Base-by-base conservation (phyloP, 2,888 invertebrate genomes). In the Hirtodrosophila duncani region DNA sequence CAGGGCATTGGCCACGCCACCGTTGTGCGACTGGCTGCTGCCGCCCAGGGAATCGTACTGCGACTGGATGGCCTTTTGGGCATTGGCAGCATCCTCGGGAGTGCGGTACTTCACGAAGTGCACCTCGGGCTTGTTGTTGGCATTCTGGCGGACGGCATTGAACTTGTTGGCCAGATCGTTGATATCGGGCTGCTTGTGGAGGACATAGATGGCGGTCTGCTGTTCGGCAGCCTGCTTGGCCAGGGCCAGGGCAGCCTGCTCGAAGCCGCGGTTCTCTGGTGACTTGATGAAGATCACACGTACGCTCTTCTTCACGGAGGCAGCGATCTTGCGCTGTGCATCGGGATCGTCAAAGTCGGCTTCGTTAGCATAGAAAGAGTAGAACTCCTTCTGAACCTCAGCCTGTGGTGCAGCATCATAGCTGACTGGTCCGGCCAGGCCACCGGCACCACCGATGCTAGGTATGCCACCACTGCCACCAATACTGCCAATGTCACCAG, bases 51-150 rank as follows among this genome's bases (percentile, higher is more conserved):
- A 53, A 29, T 82, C 81, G 38, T 83, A 82, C 43, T 83, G 82
- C 16, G 59, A 52, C 59, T 83, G 82, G 30, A 84, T 84, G 23
- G 71, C 67, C 3, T 58, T 53, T 44, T 82, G 82, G 3, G 84
- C 83, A 30, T 81, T 75, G 31, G 53, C 66, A 14, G 84, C 83
- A 52, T 83, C 84, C 56, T 77, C 74, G 2, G 67, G 67, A 0
- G 82, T 83, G 37, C 82, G 80, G 34, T 83, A 83, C 60, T 83
- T 83, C 41, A 83, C 80, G 20, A 82, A 82, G 48, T 81, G 81
- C n/a, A 82, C 81, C 42, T 81, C 81, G 3, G 81, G 81, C 33
- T 67, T 79, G 23, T 45, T 36, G 48, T 67, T 79, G 42, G 65
- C 65, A 9, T 67, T 74, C 58, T 55, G 67, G 43, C 69, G 79